Evolutionary conservation across 2,888 invertebrate genomes (phyloP), one percentile per base, ranked within the genome.

Genomic region (Nowickia ferox): DNA sequence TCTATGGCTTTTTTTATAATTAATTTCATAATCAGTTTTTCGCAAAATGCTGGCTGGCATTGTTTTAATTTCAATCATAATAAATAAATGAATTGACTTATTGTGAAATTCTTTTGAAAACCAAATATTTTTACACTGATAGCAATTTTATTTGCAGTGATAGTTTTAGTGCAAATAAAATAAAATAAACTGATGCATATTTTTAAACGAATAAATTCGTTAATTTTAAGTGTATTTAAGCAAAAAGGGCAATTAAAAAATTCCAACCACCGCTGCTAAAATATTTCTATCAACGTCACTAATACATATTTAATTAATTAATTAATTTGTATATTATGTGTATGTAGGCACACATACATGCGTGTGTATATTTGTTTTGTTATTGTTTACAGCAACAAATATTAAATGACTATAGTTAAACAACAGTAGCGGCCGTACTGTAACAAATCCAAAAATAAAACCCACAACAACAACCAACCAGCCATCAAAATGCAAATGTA

Each of bases 281-380:
- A 75, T 83, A 83, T 83, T 85, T 82, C 78, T 78, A 85, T 85
- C 78, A 82, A 65, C 78, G 69, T 82, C 71, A 61, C 82, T 78
- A 75, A 78, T 75, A 75, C 82, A 82, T 75, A 82, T 82, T 85
- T 82, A 82, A 79, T 82, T 82, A 82, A 82, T 82, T 82, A 85
- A 85, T 85, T 85, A 85, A 85, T 82, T 85, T 85, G 71, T 48
- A 13, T 76, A 30, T 15, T 46, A 57, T 51, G 9, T 13, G n/a
- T 19, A 51, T n/a, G 40, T 13, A 57, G 10, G 15, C 9, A 13
- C n/a, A 42, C 8, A n/a, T 42, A 8, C 10, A 2, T 61, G 3
- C 4, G 15, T 51, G 48, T 71, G 42, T 51, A 44, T 69, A 8
- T 44, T 6, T 46, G 30, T 53, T 30, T 30, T 30, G n/a, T 75